Percentiles rank a stretch among this genome's conserved stretches.
Conservation (phyloP, 2,113 vertebrate genomes). For the Equus przewalskii region DNA sequence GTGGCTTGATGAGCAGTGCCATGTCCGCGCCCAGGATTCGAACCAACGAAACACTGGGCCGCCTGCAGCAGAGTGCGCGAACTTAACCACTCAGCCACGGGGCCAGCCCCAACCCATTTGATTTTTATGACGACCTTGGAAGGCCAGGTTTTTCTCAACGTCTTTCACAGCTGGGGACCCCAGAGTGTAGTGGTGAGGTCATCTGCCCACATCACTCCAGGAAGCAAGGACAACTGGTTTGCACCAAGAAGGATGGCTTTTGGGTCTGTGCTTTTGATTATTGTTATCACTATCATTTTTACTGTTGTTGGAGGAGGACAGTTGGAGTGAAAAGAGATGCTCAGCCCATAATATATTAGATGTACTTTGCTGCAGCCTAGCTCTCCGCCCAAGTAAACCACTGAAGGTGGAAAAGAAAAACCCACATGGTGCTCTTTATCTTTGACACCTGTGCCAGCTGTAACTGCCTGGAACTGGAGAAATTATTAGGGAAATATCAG, state of each 20-base stretch:
- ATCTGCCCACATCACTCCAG: fast-evolving
- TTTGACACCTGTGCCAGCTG: not conserved
- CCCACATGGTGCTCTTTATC: not conserved
- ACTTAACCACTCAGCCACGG: too few species aligned
- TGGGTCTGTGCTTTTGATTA: not conserved
- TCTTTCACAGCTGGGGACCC: not conserved
- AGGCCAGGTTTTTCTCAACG: not conserved
- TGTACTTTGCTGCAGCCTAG: fast-evolving
- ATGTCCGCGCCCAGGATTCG: too few species aligned
- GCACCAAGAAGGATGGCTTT: fast-evolving
- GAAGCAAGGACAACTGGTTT: fast-evolving
- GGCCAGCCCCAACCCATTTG: not conserved
- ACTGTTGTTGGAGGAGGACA: not conserved
- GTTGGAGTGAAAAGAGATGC: not conserved
- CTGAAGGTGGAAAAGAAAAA: not conserved
- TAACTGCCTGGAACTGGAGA: not conserved
- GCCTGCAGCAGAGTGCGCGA: too few species aligned
- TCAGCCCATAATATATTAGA: too few species aligned
- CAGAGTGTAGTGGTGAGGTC: not conserved
- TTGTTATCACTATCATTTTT: not conserved
- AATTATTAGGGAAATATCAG: not conserved
- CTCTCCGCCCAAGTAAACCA: not conserved
- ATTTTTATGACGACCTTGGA: not conserved
- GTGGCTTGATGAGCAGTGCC: too few species aligned
- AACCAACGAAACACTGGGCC: too few species aligned